Percentiles rank a stretch among this genome's conserved stretches.
Evolutionary conservation across 2,888 invertebrate genomes (phyloP).

Genomic region (Ethmia dodecea): DNA sequence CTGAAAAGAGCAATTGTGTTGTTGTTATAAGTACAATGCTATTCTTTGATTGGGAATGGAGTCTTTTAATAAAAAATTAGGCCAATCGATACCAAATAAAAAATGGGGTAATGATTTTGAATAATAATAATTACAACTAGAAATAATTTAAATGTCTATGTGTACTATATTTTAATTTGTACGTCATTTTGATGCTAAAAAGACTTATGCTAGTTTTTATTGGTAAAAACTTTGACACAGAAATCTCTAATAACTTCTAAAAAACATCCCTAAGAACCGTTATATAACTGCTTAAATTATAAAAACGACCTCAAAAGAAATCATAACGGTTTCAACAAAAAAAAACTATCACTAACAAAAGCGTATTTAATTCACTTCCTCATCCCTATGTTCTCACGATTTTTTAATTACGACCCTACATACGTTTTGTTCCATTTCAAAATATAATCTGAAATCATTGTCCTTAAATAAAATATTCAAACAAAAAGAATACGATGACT

Average conservation of each 20-base stretch:
- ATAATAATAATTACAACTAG: conserved; percentile 1
- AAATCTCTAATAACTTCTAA: no score
- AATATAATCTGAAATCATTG: conserved; percentile 51
- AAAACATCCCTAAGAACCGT: conserved; percentile 26
- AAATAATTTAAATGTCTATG: no score
- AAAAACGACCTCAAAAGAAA: conserved; percentile 22
- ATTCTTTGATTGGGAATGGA: conserved; percentile 29
- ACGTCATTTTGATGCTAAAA: no score
- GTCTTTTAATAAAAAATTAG: conserved; percentile 3
- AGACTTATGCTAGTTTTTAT: no score
- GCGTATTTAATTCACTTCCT: conserved; percentile 53
- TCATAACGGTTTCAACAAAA: conserved; percentile 16
- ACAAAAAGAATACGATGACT: conserved; percentile 61
- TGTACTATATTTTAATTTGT: no score
- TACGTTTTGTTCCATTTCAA: conserved; percentile 56
- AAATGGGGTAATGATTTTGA: neutral
- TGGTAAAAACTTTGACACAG: no score
- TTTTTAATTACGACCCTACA: conserved; percentile 65
- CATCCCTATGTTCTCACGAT: conserved; percentile 67
- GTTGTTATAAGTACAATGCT: conserved; percentile 31
- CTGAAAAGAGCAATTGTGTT: conserved; percentile 35
- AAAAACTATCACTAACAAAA: conserved; percentile 30
- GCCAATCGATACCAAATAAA: no score
- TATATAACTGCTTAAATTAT: conserved; percentile 16
- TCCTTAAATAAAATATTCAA: conserved; percentile 60